Percentiles rank a stretch among this genome's conserved stretches.
phyloP scores from a whole-genome alignment of 1,140 invertebrate genomes.

The Leptoteleia sp. region DNA sequence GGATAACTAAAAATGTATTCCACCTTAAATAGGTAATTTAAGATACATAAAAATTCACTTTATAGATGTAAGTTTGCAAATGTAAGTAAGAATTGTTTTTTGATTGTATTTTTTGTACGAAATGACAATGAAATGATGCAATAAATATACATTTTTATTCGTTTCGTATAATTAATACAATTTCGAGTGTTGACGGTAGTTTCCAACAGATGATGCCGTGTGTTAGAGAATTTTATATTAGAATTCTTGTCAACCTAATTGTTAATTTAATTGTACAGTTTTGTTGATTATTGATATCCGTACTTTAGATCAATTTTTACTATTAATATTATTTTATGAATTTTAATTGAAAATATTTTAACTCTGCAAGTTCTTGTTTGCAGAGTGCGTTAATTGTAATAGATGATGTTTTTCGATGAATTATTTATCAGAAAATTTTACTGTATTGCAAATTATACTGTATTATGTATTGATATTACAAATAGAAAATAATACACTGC shows the following conservation, averaged over 20 bases:
- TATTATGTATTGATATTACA: constrained; percentile 1
- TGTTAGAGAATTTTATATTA: no score
- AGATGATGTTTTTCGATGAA: constrained; percentile 2
- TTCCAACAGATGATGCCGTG: no score
- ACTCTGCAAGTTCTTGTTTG: not conserved
- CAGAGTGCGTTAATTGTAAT: no score
- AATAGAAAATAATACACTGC: constrained; percentile 13
- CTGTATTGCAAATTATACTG: not conserved
- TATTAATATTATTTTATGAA: constrained; percentile 2
- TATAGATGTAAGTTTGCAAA: no score
- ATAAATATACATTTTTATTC: not conserved
- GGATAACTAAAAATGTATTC: no score
- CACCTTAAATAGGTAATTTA: no score
- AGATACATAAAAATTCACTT: constrained; percentile 3
- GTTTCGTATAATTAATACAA: not conserved
- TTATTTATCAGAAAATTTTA: no score
- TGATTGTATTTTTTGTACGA: not conserved
- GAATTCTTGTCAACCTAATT: no score
- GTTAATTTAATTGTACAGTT: constrained; percentile 2
- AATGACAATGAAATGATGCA: not conserved
- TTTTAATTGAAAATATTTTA: not conserved
- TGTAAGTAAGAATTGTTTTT: not conserved
- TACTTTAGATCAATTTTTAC: constrained; percentile 2
- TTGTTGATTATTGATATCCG: constrained; percentile 1
- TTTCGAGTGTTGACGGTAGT: not conserved